Percentiles rank a stretch among this genome's conserved stretches.
Evolutionary conservation across 2,888 invertebrate genomes (phyloP).

Genomic region (Boloria selene): DNA sequence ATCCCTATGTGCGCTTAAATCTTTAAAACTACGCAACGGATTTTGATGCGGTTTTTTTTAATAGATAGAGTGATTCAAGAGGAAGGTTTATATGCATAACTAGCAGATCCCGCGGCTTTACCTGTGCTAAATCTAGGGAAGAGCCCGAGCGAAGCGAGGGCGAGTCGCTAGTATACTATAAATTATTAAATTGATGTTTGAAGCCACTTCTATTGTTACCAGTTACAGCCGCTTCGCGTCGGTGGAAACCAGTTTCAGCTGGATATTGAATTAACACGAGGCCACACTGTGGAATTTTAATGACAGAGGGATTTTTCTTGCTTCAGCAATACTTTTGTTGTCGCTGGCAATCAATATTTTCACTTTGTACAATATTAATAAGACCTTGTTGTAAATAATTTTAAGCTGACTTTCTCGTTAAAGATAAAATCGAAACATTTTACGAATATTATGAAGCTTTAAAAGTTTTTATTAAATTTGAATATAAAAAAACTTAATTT

Average conservation of each 20-base stretch:
- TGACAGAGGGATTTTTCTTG: conserved; percentile 40
- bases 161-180: no score
- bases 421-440: not conserved
- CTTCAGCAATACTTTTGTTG: conserved; percentile 19
- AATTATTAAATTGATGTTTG: not conserved
- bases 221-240: conserved; percentile 39
- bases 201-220: conserved; percentile 41
- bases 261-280: conserved; percentile 42
- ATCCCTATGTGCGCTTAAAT: no score
- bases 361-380: conserved; percentile 20
- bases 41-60: no score
- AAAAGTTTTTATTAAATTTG: not conserved
- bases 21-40: no score
- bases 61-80: no score
- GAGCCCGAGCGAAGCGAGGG: no score
- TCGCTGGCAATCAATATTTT: conserved; percentile 24
- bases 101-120: no score
- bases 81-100: no score
- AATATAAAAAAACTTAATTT: not conserved
- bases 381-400: conserved; percentile 11
- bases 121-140: no score
- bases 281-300: conserved; percentile 33
- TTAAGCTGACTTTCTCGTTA: conserved; percentile 1
- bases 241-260: conserved; percentile 41
- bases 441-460: no score